Evolutionary conservation across 2,888 invertebrate genomes (phyloP).

Genomic region (Sceliomorpha sp.): DNA sequence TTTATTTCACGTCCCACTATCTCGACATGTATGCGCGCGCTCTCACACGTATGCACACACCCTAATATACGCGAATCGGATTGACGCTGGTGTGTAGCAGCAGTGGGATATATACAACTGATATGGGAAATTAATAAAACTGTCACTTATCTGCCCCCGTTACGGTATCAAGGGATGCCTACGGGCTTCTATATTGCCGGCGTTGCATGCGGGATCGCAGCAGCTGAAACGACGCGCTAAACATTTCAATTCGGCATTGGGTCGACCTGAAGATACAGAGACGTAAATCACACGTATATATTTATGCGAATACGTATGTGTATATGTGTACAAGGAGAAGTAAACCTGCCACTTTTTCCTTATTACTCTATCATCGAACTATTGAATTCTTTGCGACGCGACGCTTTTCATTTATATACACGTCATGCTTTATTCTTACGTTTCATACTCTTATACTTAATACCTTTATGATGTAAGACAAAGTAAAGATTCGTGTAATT

Average conservation of each 20-base stretch:
- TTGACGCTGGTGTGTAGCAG: slow-evolving; percentile 59
- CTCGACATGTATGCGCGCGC: slow-evolving; percentile 44
- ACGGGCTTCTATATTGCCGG: slow-evolving; percentile 35
- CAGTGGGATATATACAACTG: slow-evolving; percentile 63
- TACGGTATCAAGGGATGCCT: slow-evolving; percentile 45
- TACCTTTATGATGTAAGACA: too few species aligned
- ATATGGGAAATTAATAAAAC: slow-evolving; percentile 88
- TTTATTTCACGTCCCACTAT: slow-evolving; percentile 63
- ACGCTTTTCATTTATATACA: too few species aligned
- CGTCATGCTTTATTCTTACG: too few species aligned
- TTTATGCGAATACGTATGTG: slow-evolving; percentile 16
- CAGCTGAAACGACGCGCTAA: slow-evolving; percentile 77
- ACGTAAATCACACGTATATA: slow-evolving; percentile 12
- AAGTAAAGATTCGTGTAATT: too few species aligned
- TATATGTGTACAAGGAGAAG: too few species aligned
- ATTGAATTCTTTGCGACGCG: too few species aligned
- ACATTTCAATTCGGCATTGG: slow-evolving; percentile 81
- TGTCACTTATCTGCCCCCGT: slow-evolving; percentile 84
- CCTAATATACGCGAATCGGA: slow-evolving; percentile 30
- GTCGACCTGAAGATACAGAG: slow-evolving; percentile 21
- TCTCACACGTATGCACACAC: slow-evolving; percentile 29
- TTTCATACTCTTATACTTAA: too few species aligned
- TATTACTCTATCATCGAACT: too few species aligned
- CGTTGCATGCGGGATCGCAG: slow-evolving; percentile 61
- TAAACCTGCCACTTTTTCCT: too few species aligned